Conservation (phyloP, 2,113 vertebrate species). For the Sphaerodactylus townsendi region DNA sequence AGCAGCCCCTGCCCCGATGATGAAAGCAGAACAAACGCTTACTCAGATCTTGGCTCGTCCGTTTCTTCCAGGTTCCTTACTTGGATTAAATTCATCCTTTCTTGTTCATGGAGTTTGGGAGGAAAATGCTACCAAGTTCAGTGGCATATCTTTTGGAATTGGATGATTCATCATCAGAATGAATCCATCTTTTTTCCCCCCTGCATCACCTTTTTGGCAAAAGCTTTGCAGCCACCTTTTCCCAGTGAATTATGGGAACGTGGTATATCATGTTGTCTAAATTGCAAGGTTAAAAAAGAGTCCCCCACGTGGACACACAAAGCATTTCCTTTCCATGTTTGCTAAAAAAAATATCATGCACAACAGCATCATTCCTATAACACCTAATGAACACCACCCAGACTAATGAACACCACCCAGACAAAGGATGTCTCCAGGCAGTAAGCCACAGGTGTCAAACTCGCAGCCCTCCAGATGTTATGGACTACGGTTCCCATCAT, state of each 20-base stretch:
- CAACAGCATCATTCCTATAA: too few species aligned
- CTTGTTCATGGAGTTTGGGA: neutral
- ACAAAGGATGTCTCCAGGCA: too few species aligned
- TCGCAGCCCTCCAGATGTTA: too few species aligned
- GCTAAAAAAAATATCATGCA: too few species aligned
- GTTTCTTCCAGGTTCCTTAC: slow-evolving; percentile 89
- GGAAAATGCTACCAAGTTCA: neutral
- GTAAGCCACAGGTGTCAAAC: too few species aligned
- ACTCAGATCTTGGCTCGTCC: slow-evolving; percentile 94
- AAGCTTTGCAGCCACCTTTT: neutral
- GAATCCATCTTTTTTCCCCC: neutral
- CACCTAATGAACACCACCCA: too few species aligned
- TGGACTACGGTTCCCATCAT: too few species aligned
- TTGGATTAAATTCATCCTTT: slow-evolving; percentile 28
- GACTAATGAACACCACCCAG: too few species aligned
- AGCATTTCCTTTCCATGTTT: neutral
- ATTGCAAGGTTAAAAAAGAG: too few species aligned
- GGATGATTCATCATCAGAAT: neutral
- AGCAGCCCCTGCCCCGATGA: slow-evolving; percentile 92
- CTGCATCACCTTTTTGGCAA: neutral
- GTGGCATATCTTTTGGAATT: neutral
- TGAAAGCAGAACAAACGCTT: slow-evolving; percentile 88
- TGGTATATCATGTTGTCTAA: neutral
- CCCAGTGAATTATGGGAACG: neutral
- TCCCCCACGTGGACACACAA: neutral